These are phyloP conservation scores for Gavia stellata DNA, from an alignment of 2,113 vertebrate species.

Conservation along the genomic window DNA sequence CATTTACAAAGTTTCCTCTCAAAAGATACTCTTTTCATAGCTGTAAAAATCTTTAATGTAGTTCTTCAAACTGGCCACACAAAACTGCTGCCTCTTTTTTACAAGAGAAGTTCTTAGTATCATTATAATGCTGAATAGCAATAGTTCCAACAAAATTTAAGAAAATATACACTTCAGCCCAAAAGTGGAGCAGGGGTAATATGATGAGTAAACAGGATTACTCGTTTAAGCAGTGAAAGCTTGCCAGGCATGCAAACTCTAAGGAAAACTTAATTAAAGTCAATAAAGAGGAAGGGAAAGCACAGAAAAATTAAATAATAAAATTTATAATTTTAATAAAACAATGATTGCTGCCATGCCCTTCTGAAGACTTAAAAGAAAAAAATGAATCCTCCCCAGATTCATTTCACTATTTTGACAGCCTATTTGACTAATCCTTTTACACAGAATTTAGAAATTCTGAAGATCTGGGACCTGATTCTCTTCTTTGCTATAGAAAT, in stretches of 20 bases:
- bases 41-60: not conserved
- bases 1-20: not conserved
- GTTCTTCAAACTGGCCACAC: not conserved
- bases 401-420: not conserved
- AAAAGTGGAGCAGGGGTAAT: constrained; percentile 22
- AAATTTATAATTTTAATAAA: constrained; percentile 52
- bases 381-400: not conserved
- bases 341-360: not conserved
- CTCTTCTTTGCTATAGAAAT: not conserved
- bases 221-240: constrained; percentile 40
- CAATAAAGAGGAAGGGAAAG: constrained; percentile 49
- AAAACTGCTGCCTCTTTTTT: not conserved
- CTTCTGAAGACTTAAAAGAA: constrained; percentile 4
- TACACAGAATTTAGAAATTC: not conserved
- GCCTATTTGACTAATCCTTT: not conserved
- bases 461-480: not conserved
- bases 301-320: constrained; percentile 67
- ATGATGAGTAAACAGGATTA: constrained; percentile 55
- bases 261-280: constrained; percentile 66
- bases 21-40: not conserved
- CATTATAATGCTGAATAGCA: constrained; percentile 9
- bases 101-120: not conserved
- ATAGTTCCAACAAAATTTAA: constrained; percentile 21
- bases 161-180: constrained; percentile 36
- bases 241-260: constrained; percentile 33